phyloP scores from a whole-genome alignment of 2,113 vertebrate species.

The Empidonax traillii region DNA sequence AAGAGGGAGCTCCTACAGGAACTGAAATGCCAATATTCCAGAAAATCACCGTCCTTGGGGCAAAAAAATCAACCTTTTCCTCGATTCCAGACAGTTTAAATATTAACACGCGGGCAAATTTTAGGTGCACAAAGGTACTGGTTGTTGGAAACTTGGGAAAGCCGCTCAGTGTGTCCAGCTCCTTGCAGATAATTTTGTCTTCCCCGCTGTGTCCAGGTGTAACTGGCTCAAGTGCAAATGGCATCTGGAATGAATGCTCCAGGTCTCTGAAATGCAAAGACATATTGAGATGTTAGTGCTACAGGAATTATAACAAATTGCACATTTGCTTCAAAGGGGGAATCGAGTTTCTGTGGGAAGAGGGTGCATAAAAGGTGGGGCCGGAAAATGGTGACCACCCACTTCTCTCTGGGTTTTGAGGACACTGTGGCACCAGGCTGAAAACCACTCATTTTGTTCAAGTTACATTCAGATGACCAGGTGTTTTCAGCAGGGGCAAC shows the following conservation, averaged over 20 bases:
- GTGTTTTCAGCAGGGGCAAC: not conserved
- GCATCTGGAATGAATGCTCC: not conserved
- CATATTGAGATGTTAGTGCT: not conserved
- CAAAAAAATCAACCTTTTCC: not conserved
- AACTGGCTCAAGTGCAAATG: not conserved
- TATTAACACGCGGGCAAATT: not conserved
- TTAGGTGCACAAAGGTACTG: not conserved
- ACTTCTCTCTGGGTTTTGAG: not conserved
- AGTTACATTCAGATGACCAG: not conserved
- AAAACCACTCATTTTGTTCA: not conserved
- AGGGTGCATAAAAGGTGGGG: not conserved
- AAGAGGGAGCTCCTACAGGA: not conserved
- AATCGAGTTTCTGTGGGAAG: not conserved
- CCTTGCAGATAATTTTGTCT: not conserved
- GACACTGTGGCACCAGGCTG: not conserved
- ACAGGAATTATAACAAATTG: not conserved
- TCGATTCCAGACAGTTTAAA: not conserved
- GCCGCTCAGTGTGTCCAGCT: not conserved
- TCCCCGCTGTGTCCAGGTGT: not conserved
- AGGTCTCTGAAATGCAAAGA: constrained; percentile 4
- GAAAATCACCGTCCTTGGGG: not conserved
- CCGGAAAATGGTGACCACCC: not conserved
- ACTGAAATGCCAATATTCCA: not conserved
- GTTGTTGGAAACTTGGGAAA: not conserved
- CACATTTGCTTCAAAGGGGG: not conserved